Conservation (phyloP, 2,888 invertebrate genomes). For the Abscondita cerata region DNA sequence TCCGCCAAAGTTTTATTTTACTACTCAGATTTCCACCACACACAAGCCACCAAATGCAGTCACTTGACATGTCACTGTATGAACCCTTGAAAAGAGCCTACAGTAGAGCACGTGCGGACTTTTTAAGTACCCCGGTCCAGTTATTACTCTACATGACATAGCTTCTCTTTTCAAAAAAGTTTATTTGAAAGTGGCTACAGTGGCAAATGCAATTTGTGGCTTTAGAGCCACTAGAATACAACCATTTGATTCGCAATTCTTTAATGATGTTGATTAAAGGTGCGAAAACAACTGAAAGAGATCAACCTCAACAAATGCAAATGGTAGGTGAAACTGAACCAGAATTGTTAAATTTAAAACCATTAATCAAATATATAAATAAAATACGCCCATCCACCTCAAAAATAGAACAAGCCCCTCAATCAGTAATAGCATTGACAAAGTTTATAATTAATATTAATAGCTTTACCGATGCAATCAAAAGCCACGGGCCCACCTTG, state of each 20-base stretch:
- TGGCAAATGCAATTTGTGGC: constrained; percentile 1
- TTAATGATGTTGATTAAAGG: neutral
- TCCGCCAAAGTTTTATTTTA: too few relatives aligned
- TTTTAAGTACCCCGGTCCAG: neutral
- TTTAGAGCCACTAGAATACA: constrained; percentile 7
- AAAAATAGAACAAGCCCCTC: too few relatives aligned
- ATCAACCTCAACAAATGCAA: too few relatives aligned
- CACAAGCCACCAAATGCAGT: neutral
- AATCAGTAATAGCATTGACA: too few relatives aligned
- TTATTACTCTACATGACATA: neutral
- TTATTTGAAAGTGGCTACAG: constrained; percentile 3
- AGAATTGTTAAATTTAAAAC: too few relatives aligned
- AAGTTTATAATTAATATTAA: too few relatives aligned
- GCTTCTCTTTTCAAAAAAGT: neutral
- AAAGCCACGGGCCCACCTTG: too few relatives aligned
- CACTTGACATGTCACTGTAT: neutral
- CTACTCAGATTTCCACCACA: too few relatives aligned
- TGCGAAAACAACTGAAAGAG: constrained; percentile 5
- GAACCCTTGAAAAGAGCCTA: neutral
- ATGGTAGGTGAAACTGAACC: too few relatives aligned
- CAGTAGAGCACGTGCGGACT: neutral
- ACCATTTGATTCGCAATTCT: constrained; percentile 8
- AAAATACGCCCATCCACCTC: too few relatives aligned
- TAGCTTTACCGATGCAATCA: too few relatives aligned
- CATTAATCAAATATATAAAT: too few relatives aligned